Evolutionary conservation across 2,888 invertebrate genomes (phyloP), one percentile per base, ranked within the genome.

Genomic region (Heliconius cydno): DNA sequence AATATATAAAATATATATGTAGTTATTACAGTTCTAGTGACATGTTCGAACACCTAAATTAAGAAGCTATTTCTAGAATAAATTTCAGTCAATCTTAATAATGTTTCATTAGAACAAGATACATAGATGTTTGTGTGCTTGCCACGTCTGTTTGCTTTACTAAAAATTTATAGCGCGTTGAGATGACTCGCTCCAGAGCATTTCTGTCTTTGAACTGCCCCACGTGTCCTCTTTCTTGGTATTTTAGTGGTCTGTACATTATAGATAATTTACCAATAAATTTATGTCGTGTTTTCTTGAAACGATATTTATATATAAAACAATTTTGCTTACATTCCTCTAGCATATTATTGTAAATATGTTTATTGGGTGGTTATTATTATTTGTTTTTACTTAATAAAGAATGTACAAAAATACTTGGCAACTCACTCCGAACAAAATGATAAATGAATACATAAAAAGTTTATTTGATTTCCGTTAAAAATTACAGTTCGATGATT

Each of bases 101-200:
- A 52, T 57, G 72, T 81, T 80, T 70, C 68, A 73, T 67, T 76
- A 65, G 83, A 83, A 84, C 83, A 81, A 80, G 83, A 85, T 89
- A 89, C 90, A 88, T 89, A 76, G 80, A 80, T 89, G 89, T 92
- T 91, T 92, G 90, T 91, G 90, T 90, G 86, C 84, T 88, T 86
- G 85, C 86, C 87, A 83, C 84, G 86, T 86, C 84, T 92, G 92
- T 93, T 92, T 92, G 91, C 91, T 92, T 92, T 91, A 90, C 87
- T 90, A 92, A 92, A 92, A 92, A 92, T 90, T 90, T 91, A 91
- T 90, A 87, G 89, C 89, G 88, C 87, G 90, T 88, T 87, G 88
- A 86, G 85, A 87, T 90, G 90, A 90, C 89, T 89, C 86, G 85
- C 87, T 86, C 86, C 86, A 86, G 85, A 86, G 84, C 83, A 85